A percentile compares a stretch with the other conserved stretches of the same genome.
Evolutionary conservation across 2,113 vertebrate genomes (phyloP).

Genomic region (Phyllostomus discolor): DNA sequence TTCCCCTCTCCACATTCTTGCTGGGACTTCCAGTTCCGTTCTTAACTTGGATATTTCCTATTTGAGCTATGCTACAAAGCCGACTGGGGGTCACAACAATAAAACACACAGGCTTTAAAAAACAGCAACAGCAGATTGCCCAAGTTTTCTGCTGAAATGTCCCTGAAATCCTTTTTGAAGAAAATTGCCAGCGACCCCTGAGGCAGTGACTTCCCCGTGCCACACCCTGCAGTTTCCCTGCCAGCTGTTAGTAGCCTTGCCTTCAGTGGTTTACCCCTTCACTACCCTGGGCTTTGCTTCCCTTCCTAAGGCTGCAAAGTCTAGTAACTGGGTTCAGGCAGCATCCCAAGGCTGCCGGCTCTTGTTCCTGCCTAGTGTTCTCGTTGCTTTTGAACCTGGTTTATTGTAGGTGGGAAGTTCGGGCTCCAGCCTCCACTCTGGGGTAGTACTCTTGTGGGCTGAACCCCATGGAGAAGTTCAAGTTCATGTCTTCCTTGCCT

Average conservation of each 20-base stretch:
- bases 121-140: constrained; percentile 55
- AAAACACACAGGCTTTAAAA: constrained; percentile 68
- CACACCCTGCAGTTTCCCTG: not conserved
- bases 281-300: not conserved
- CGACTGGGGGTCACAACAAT: constrained; percentile 63
- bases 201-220: not conserved
- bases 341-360: not conserved
- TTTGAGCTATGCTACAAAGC: constrained; percentile 68
- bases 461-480: not conserved
- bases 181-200: not conserved
- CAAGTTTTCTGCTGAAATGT: constrained; percentile 61
- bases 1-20: too few species aligned
- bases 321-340: not conserved
- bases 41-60: constrained; percentile 64
- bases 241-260: not conserved
- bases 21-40: not conserved
- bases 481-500: not conserved
- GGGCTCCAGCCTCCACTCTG: not conserved
- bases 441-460: not conserved
- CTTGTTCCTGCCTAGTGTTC: fast-evolving
- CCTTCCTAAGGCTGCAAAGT: not conserved
- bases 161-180: constrained; percentile 52
- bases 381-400: not conserved
- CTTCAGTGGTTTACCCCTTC: not conserved
- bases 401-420: not conserved